Evolutionary conservation across 2,888 invertebrate species (phyloP).

Genomic region (Endotricha flammealis): DNA sequence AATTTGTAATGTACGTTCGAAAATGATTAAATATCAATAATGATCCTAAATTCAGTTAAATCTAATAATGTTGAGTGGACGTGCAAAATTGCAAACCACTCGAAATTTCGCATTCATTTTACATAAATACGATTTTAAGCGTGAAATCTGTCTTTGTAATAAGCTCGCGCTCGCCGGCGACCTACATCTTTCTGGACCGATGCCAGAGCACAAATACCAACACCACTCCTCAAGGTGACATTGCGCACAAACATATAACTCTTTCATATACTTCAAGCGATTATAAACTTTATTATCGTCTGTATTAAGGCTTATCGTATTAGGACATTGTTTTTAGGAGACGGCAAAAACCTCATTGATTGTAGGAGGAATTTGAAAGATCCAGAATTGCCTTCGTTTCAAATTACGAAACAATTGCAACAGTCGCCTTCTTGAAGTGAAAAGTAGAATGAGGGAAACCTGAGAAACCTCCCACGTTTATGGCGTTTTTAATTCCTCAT

Average conservation of each 20-base stretch:
- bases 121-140: constrained; percentile 6
- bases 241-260: constrained; percentile 27
- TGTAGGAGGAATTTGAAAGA: not conserved
- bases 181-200: constrained; percentile 54
- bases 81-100: too few relatives aligned
- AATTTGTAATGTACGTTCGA: not conserved
- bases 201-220: constrained; percentile 58
- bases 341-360: not conserved
- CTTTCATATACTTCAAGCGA: not conserved
- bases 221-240: constrained; percentile 57
- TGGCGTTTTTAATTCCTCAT: too few relatives aligned
- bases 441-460: too few relatives aligned
- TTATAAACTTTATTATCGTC: not conserved
- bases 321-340: not conserved
- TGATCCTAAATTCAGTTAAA: too few relatives aligned
- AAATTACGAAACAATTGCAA: not conserved
- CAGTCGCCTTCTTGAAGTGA: not conserved
- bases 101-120: too few relatives aligned
- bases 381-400: not conserved
- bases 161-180: constrained; percentile 33
- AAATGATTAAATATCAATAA: not conserved
- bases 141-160: constrained; percentile 2
- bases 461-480: too few relatives aligned
- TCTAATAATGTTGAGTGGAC: too few relatives aligned
- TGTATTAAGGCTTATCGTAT: not conserved